These are phyloP conservation scores for Cichladusa arquata DNA, from an alignment of 2,113 vertebrate genomes.

Conservation along the genomic window DNA sequence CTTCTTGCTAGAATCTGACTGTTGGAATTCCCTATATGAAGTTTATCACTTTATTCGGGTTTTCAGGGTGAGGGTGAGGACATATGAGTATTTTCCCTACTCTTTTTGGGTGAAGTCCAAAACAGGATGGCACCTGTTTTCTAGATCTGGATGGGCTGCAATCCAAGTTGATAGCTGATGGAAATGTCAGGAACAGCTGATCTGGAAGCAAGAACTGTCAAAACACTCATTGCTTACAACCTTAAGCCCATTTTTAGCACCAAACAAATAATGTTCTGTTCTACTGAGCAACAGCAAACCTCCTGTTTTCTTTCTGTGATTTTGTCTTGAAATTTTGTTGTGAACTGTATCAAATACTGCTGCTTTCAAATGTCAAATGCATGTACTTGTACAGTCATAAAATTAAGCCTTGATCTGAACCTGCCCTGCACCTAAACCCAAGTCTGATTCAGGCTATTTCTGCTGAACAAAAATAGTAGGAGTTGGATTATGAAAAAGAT, in stretches of 20 bases:
- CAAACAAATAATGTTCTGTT: neutral
- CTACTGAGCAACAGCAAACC: neutral
- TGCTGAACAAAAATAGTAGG: neutral
- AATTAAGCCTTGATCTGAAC: neutral
- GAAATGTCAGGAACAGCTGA: constrained; percentile 41
- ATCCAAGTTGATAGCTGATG: constrained; percentile 13
- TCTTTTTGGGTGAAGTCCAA: neutral
- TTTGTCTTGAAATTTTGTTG: neutral
- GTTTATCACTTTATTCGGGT: neutral
- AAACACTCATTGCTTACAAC: neutral
- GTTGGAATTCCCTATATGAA: neutral
- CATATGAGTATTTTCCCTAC: neutral
- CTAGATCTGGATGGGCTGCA: neutral
- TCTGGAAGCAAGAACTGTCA: constrained; percentile 1
- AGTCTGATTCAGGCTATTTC: neutral
- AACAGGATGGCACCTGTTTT: constrained; percentile 14
- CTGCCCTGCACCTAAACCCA: neutral
- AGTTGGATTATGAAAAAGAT: neutral
- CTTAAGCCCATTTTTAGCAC: neutral
- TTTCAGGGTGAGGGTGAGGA: neutral
- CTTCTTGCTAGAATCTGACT: neutral
- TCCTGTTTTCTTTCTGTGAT: neutral
- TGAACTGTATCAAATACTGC: neutral
- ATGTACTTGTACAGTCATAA: neutral
- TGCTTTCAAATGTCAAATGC: neutral